Percentiles rank a stretch among this genome's conserved stretches.
phyloP scores from a whole-genome alignment of 2,888 invertebrate genomes.

The Allygus modestus region DNA sequence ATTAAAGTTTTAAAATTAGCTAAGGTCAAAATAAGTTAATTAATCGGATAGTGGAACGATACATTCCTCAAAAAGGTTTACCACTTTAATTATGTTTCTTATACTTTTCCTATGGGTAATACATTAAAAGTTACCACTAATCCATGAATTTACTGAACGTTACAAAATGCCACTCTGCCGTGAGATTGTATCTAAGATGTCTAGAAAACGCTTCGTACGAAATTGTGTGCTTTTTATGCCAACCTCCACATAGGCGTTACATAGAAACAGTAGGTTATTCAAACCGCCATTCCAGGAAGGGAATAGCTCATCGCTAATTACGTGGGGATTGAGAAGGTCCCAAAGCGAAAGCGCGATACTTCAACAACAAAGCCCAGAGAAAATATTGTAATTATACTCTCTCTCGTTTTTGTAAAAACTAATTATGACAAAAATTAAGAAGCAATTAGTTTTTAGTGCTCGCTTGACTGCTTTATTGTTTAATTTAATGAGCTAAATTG shows the following conservation, averaged over 20 bases:
- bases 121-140: no score
- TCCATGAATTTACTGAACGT: no score
- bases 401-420: neutral
- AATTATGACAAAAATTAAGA: neutral
- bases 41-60: no score
- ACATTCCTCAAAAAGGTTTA: no score
- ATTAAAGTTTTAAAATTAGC: no score
- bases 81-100: no score
- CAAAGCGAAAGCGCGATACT: neutral
- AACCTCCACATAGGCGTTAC: neutral
- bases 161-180: no score
- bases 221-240: no score
- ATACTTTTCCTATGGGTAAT: no score
- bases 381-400: slow-evolving; percentile 2
- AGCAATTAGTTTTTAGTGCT: slow-evolving; percentile 3
- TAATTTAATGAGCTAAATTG: neutral
- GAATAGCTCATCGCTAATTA: neutral
- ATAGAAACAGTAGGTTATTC: neutral
- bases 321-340: neutral
- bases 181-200: no score
- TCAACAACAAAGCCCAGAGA: neutral
- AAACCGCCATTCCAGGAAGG: neutral
- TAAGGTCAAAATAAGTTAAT: no score
- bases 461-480: neutral
- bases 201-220: no score